These are phyloP conservation scores for Theocolax elegans DNA, from an alignment of 1,140 invertebrate genomes.

Conservation along the genomic window DNA sequence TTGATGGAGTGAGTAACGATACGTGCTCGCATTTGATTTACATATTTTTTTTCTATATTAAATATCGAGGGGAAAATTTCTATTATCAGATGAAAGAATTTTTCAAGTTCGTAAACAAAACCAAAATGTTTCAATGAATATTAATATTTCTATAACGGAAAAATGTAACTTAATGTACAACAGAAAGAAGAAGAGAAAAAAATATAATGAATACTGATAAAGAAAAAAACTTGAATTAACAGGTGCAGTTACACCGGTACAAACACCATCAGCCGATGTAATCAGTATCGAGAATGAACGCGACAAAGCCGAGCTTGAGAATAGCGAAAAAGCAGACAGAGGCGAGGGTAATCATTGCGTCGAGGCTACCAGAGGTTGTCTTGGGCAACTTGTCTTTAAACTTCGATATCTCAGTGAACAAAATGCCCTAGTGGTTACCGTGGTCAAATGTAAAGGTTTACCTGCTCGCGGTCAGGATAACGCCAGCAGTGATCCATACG, in stretches of 20 bases:
- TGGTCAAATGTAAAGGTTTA: slow-evolving; percentile 86
- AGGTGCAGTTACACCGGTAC: slow-evolving; percentile 50
- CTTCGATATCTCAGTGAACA: slow-evolving; percentile 89
- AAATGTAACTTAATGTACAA: too few relatives aligned
- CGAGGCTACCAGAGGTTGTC: slow-evolving; percentile 66
- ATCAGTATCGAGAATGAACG: slow-evolving; percentile 66
- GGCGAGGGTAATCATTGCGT: slow-evolving; percentile 51
- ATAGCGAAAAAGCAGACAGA: slow-evolving; percentile 70
- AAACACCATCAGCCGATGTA: slow-evolving; percentile 56
- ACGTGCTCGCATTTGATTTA: too few relatives aligned
- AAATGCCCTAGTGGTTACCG: slow-evolving; percentile 89
- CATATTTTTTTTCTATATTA: too few relatives aligned
- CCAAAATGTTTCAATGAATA: too few relatives aligned
- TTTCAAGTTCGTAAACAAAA: too few relatives aligned
- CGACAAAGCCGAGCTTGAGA: slow-evolving; percentile 72
- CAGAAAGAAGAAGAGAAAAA: too few relatives aligned
- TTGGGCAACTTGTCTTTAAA: slow-evolving; percentile 90
- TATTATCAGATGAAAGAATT: too few relatives aligned
- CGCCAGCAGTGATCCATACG: slow-evolving; percentile 87
- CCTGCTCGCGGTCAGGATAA: slow-evolving; percentile 78
- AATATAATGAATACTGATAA: too few relatives aligned
- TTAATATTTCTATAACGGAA: too few relatives aligned
- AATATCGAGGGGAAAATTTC: too few relatives aligned
- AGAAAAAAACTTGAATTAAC: slow-evolving; percentile 2
- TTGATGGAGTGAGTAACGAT: too few relatives aligned